Conservation (phyloP, 1,140 invertebrate species). For the Lanistes nyassanus region DNA sequence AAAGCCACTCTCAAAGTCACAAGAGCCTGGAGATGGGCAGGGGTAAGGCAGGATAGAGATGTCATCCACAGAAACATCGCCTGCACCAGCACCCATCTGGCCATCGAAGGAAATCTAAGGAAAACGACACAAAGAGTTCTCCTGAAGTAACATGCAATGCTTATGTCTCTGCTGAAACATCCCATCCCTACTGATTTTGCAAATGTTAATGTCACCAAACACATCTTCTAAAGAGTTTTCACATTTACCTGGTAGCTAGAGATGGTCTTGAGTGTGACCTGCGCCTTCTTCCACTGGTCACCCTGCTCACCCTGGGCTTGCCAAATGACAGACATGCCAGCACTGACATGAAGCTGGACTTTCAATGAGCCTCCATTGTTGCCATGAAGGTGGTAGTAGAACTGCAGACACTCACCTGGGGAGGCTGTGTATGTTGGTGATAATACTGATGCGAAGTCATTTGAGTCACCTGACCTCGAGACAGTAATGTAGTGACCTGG, state of each 20-base stretch:
- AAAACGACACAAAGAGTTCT: too few species aligned
- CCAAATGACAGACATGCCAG: slow-evolving; percentile 22
- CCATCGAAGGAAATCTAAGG: slow-evolving; percentile 45
- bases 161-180: too few species aligned
- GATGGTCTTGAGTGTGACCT: slow-evolving; percentile 36
- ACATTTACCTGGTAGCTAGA: slow-evolving; percentile 31
- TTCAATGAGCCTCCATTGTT: slow-evolving; percentile 41
- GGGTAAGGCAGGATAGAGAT: slow-evolving; percentile 38
- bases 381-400: slow-evolving; percentile 80
- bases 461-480: slow-evolving; percentile 22
- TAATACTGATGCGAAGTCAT: slow-evolving; percentile 50
- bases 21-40: slow-evolving; percentile 44
- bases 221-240: too few species aligned
- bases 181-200: too few species aligned
- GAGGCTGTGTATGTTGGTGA: slow-evolving; percentile 44
- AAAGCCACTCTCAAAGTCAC: slow-evolving; percentile 56
- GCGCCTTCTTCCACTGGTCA: slow-evolving; percentile 50
- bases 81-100: slow-evolving; percentile 17
- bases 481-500: slow-evolving; percentile 45
- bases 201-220: too few species aligned
- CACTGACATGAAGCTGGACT: slow-evolving; percentile 45
- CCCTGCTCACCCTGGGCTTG: slow-evolving; percentile 48
- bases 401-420: slow-evolving; percentile 60
- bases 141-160: too few species aligned
- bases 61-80: slow-evolving; percentile 41